Conservation (phyloP, 2,888 invertebrate species). For the Acrocera orbiculus region DNA sequence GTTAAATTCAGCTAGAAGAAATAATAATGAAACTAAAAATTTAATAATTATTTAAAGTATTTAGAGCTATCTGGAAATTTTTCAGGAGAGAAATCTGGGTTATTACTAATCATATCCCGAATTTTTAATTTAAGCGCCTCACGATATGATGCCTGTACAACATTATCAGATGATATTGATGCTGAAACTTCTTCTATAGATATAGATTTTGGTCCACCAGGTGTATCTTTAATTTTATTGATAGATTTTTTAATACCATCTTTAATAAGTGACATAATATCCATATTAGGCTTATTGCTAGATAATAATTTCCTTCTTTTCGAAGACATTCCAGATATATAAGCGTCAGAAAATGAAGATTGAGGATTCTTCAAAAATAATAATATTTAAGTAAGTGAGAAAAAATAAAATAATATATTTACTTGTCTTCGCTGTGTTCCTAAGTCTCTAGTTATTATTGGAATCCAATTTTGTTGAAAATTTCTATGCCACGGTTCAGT, state of each 20-base stretch:
- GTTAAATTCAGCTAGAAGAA: no score
- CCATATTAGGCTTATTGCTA: constrained; percentile 23
- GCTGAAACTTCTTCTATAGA: constrained; percentile 12
- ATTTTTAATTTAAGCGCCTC: constrained; percentile 24
- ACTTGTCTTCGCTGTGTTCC: constrained; percentile 48
- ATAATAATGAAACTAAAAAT: no score
- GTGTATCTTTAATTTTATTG: no score
- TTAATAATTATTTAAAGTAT: constrained; percentile 20
- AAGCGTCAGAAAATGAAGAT: constrained; percentile 70
- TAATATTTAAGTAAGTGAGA: background rate
- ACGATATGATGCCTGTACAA: constrained; percentile 25
- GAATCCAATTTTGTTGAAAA: constrained; percentile 67
- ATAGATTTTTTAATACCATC: constrained; percentile 26
- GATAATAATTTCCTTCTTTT: constrained; percentile 64
- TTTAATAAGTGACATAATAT: constrained; percentile 22
- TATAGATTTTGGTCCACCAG: no score
- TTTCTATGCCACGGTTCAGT: constrained; percentile 43
- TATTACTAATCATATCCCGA: constrained; percentile 26
- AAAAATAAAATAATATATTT: background rate
- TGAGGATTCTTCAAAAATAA: constrained; percentile 22
- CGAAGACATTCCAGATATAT: constrained; percentile 74
- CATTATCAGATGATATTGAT: constrained; percentile 23
- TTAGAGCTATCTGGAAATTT: constrained; percentile 30
- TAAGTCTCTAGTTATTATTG: constrained; percentile 67
- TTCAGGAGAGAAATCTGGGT: constrained; percentile 24